Percentiles rank a stretch among this genome's conserved stretches.
phyloP scores from a whole-genome alignment of 2,888 invertebrate species.

The Dilophus febrilis region DNA sequence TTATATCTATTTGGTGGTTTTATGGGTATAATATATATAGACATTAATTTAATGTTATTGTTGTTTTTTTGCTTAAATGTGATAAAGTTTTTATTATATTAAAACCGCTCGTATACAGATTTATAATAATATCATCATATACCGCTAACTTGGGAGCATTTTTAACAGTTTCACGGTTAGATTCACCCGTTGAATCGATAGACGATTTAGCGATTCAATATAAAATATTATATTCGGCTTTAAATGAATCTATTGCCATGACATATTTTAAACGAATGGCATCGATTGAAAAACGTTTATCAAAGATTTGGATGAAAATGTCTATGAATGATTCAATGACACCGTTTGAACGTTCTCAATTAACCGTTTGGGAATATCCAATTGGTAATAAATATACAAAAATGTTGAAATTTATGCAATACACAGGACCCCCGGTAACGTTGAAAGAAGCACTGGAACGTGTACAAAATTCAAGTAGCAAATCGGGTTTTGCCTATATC shows the following conservation, averaged over 20 bases:
- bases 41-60: background rate
- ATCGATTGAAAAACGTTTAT: conserved; percentile 83
- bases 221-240: conserved; percentile 88
- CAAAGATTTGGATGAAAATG: conserved; percentile 99
- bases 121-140: conserved; percentile 96
- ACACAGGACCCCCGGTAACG: conserved; percentile 60
- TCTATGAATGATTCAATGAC: conserved; percentile 84
- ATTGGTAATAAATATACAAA: conserved; percentile 97
- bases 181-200: conserved; percentile 80
- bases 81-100: background rate
- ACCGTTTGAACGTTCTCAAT: conserved; percentile 75
- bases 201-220: conserved; percentile 92
- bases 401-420: conserved; percentile 93
- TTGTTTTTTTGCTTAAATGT: no score
- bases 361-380: conserved; percentile 98
- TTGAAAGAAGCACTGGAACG: conserved; percentile 64
- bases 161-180: conserved; percentile 81
- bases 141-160: conserved; percentile 97
- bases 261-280: conserved; percentile 94
- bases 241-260: conserved; percentile 75
- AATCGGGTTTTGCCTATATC: conserved; percentile 70
- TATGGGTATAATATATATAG: conserved; percentile 54
- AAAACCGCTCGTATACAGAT: conserved; percentile 29
- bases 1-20: conserved; percentile 98
- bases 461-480: conserved; percentile 47